Evolutionary conservation across 2,113 vertebrate species (phyloP).

Genomic region (Ascaphus truei): DNA sequence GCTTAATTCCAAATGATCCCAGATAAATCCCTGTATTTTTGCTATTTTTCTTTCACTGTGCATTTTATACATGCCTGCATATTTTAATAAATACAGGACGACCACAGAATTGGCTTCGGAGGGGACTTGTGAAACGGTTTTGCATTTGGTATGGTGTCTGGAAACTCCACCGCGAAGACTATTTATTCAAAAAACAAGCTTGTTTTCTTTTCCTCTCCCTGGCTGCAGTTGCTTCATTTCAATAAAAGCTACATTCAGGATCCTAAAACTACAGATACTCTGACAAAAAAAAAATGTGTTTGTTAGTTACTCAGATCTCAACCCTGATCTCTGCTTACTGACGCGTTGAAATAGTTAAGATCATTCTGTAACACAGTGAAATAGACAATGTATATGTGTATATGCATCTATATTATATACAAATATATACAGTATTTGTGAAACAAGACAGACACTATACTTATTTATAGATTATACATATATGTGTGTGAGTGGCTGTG

Average conservation of each 20-base stretch:
- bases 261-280: not conserved
- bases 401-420: not conserved
- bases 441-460: too few species aligned
- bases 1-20: not conserved
- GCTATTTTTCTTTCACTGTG: not conserved
- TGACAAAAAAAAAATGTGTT: not conserved
- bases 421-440: not conserved
- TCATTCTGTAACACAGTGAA: too few species aligned
- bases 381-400: not conserved
- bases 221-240: not conserved
- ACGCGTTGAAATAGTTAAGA: too few species aligned
- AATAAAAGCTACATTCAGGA: constrained; percentile 7
- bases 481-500: too few species aligned
- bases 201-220: constrained; percentile 31
- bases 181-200: constrained; percentile 30
- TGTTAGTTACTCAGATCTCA: too few species aligned
- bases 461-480: too few species aligned
- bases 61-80: constrained; percentile 30
- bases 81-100: constrained; percentile 18
- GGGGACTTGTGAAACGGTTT: constrained; percentile 9
- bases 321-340: too few species aligned
- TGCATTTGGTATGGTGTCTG: constrained; percentile 7
- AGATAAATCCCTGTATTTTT: constrained; percentile 12
- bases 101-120: constrained; percentile 29
- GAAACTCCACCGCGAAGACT: constrained; percentile 20